phyloP scores from a whole-genome alignment of 2,797 vertebrate species.

The Capromys pilorides region DNA sequence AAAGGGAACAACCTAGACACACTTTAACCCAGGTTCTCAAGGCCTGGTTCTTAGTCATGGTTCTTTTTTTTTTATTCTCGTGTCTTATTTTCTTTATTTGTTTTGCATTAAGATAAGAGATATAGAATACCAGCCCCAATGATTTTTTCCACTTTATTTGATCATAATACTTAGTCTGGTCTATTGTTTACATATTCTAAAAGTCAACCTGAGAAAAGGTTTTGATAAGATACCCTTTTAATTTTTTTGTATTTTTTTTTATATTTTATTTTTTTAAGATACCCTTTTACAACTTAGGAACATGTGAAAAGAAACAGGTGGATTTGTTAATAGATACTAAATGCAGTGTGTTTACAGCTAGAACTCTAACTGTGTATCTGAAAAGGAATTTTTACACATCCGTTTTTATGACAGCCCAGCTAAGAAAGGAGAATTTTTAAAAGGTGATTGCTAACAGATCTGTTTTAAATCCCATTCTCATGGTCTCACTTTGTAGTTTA shows the following conservation, averaged over 20 bases:
- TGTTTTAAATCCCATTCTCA: background rate
- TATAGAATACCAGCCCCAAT: constrained; percentile 28
- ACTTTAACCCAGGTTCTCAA: background rate
- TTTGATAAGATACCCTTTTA: constrained; percentile 32
- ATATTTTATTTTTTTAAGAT: too few species aligned
- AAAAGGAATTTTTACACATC: background rate
- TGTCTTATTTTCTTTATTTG: constrained; percentile 55
- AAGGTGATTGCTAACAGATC: background rate
- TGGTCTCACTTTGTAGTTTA: constrained; percentile 15
- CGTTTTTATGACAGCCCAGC: constrained; percentile 4
- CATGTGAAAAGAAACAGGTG: constrained; percentile 28
- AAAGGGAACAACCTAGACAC: background rate
- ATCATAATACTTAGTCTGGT: constrained; percentile 45
- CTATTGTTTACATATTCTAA: constrained; percentile 54
- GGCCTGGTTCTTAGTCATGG: background rate
- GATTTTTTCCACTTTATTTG: constrained; percentile 51
- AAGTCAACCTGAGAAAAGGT: constrained; percentile 15
- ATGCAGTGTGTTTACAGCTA: constrained; percentile 4
- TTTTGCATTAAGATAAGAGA: constrained; percentile 60
- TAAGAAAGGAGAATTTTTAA: constrained; percentile 30
- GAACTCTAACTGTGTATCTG: background rate
- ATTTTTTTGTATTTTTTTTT: too few species aligned
- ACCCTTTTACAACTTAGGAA: background rate
- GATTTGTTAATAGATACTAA: constrained; percentile 30
- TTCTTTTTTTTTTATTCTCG: background rate